A percentile compares a stretch with the other conserved stretches of the same genome.
These are phyloP conservation scores for Nasua narica DNA, from an alignment of 2,797 vertebrate genomes.

Conservation along the genomic window DNA sequence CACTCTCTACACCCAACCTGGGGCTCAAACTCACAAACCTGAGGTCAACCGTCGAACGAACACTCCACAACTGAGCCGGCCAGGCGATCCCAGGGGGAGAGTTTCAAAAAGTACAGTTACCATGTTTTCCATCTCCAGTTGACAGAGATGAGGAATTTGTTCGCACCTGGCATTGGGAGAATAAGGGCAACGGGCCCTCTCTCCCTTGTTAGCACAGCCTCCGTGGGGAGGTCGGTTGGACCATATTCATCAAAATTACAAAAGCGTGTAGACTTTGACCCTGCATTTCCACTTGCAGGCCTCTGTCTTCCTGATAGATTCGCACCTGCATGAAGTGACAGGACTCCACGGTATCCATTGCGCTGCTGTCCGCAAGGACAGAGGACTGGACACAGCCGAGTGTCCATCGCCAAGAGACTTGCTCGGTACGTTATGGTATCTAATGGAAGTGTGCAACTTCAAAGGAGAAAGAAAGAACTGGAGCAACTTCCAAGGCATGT, in stretches of 20 bases:
- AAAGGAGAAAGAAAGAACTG: not conserved
- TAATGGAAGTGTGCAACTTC: not conserved
- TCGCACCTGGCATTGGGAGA: not conserved
- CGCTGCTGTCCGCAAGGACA: not conserved
- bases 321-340: not conserved
- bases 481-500: not conserved
- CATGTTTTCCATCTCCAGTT: not conserved
- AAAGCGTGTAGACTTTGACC: not conserved
- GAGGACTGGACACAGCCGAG: not conserved
- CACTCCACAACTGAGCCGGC: not conserved
- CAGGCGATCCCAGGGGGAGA: not conserved
- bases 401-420: not conserved
- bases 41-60: not conserved
- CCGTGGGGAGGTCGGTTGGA: not conserved
- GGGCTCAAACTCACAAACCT: not conserved
- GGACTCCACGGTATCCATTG: not conserved
- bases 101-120: not conserved
- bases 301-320: conserved; percentile 7
- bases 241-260: not conserved
- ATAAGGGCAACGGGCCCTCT: not conserved
- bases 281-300: not conserved
- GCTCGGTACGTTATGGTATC: not conserved
- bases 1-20: not conserved
- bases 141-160: not conserved
- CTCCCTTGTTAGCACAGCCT: not conserved